Base-by-base conservation (phyloP, 2,888 invertebrate species). In the Cremastinae sp. region DNA sequence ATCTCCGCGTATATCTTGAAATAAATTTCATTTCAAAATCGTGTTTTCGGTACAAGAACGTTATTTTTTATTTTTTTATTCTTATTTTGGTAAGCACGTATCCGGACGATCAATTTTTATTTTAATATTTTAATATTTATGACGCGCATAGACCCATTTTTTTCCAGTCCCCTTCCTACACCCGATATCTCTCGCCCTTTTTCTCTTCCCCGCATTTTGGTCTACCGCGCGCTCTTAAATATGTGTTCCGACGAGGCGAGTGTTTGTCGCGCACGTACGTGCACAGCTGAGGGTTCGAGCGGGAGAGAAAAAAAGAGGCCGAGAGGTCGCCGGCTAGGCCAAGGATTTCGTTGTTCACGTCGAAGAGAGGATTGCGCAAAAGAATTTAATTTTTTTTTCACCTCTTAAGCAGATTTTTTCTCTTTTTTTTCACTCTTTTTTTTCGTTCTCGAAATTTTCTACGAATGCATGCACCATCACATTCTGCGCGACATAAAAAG, bases 271-370 rank as follows among this genome's bases (percentile, higher is more conserved):
- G 62, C 7, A 68, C 56, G 43, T 56, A 74, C 68, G 62, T 56
- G 74, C 18, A 28, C 34, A 58, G 54, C 41, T 65, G 53, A 34
- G n/a, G 54, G 28, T 5, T 2, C 2, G 28, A 28, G 28, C 28
- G 28, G 5, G 5, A 5, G 28, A 28, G 28, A 28, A 28, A 28
- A 49, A 74, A 74, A 58, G 73, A 73, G 73, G 73, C 73, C 66
- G 73, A 73, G 73, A 74, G 62, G 68, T 18, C 49, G 36, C 38
- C 20, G 54, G 61, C 54, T 56, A 47, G 74, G 68, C 74, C 74
- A 74, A 74, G 74, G 68, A 74, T 74, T 68, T 74, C 49, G 61
- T 73, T 53, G 66, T 61, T 73, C 53, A 47, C 56, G 68, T 56
- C 74, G 28, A 38, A 66, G 59, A 66, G 59, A 36, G 41, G 54